Evolutionary conservation across 2,113 vertebrate species (phyloP).

Genomic region (Esox niger): DNA sequence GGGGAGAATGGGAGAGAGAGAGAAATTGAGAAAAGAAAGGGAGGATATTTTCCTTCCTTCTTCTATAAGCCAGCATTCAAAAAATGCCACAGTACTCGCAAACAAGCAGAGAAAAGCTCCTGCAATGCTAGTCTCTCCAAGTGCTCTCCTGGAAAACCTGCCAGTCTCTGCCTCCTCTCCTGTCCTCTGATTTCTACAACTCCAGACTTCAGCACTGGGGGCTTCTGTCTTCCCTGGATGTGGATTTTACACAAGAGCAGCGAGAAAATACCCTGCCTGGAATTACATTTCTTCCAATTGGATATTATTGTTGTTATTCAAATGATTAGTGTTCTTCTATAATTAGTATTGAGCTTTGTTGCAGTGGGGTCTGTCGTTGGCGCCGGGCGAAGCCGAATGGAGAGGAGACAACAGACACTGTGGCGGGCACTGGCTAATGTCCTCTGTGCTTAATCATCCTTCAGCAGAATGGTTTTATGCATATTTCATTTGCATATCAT

Average conservation of each 20-base stretch:
- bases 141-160: slow-evolving; percentile 69
- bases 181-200: slow-evolving; percentile 59
- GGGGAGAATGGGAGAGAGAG: slow-evolving; percentile 65
- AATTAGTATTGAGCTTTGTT: slow-evolving; percentile 66
- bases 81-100: slow-evolving; percentile 77
- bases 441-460: slow-evolving; percentile 97
- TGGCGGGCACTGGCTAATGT: slow-evolving; percentile 88
- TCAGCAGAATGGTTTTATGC: slow-evolving; percentile 98
- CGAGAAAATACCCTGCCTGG: slow-evolving; percentile 57
- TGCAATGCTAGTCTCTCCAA: slow-evolving; percentile 70
- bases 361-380: slow-evolving; percentile 59
- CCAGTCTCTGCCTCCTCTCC: slow-evolving; percentile 56
- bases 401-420: slow-evolving; percentile 72
- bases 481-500: slow-evolving; percentile 99
- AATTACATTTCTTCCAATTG: slow-evolving; percentile 72
- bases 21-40: slow-evolving; percentile 54
- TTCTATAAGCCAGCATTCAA: slow-evolving; percentile 75
- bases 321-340: slow-evolving; percentile 61
- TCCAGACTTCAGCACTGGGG: slow-evolving; percentile 62
- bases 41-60: slow-evolving; percentile 74
- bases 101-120: slow-evolving; percentile 76
- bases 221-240: slow-evolving; percentile 63
- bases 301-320: slow-evolving; percentile 70
- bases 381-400: slow-evolving; percentile 66
- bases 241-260: slow-evolving; percentile 77